Percentiles rank a stretch among this genome's conserved stretches.
These are phyloP conservation scores for Siphamia tubifer DNA, from an alignment of 2,113 vertebrate species.

Conservation along the genomic window DNA sequence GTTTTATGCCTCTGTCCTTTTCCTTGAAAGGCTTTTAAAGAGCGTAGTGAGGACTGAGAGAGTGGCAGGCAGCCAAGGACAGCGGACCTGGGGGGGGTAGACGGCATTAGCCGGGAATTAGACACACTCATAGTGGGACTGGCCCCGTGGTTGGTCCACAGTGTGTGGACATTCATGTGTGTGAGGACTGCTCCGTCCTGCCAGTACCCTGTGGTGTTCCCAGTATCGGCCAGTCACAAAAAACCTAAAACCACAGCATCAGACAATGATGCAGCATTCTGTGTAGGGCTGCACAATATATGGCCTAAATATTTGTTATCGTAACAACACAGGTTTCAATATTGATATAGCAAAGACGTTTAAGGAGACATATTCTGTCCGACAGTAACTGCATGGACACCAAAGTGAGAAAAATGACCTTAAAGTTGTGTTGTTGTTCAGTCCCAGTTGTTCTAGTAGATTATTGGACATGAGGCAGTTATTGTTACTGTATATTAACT, in stretches of 20 bases:
- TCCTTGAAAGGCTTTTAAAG: constrained; percentile 71
- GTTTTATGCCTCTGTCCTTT: constrained; percentile 25
- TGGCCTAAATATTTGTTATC: too few relatives aligned
- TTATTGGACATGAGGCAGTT: too few relatives aligned
- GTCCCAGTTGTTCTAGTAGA: too few relatives aligned
- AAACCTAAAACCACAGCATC: background rate
- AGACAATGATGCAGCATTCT: constrained; percentile 1
- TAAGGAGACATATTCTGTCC: too few relatives aligned
- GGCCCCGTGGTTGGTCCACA: constrained; percentile 27
- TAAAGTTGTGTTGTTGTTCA: too few relatives aligned
- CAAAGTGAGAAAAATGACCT: too few relatives aligned
- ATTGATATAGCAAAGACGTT: too few relatives aligned
- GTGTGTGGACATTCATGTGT: background rate
- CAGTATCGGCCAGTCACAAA: constrained; percentile 22
- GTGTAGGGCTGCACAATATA: too few relatives aligned
- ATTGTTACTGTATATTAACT: too few relatives aligned
- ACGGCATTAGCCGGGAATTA: constrained; percentile 64
- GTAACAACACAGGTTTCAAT: too few relatives aligned
- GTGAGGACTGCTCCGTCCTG: constrained; percentile 13
- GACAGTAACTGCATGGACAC: too few relatives aligned
- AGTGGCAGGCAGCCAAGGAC: constrained; percentile 77
- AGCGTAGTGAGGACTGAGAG: constrained; percentile 62
- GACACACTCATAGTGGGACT: constrained; percentile 72
- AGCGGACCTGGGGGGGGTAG: constrained; percentile 72
- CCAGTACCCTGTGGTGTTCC: constrained; percentile 37